Base-by-base conservation (phyloP, 2,797 vertebrate species). In the Megaceryle alcyon region DNA sequence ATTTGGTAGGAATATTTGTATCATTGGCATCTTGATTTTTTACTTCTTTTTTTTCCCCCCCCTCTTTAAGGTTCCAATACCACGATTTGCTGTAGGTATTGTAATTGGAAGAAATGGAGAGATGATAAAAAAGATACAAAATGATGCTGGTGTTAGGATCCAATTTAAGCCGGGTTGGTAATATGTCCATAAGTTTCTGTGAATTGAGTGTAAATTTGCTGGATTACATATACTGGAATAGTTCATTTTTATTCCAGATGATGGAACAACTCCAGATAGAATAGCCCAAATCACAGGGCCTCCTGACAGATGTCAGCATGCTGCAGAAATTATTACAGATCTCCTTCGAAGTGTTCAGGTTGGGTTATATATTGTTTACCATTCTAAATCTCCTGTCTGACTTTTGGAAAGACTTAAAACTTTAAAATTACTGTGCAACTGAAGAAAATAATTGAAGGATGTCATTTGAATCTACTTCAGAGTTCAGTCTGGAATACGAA, bases 111-210 rank as follows among this genome's bases (percentile, higher is more conserved):
- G 99, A 98, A 99, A 99, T 53, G 99, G 99, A 90, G 99, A 99
- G 96, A 99, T 99, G 99, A 99, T 99, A 37, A 99, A 99, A 98
- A 99, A 99, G 97, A 99, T 99, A 92, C 99, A 99, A 96, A 99
- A 99, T n/a, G 99, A 99, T 98, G 99, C 99, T 33, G 99, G 99
- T 7, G 99, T 99, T 93, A 97, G 99, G 96, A 99, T 99, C 97
- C 99, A 99, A 84, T 99, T 99, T 97, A 99, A 99, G 95, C 99
- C 99, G 98, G 99, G 99, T 99, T 72, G 92, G 96, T 96, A 68
- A 39, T 51, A 41, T 0, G 0, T 63, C n/a, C 1, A 0, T 66
- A 83, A 44, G 7, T 66, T 65, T 65, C 17, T 65, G 25, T 91
- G 37, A 80, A 46, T 83, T 73, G 3, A 63, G 16, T 48, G 48